phyloP scores from a whole-genome alignment of 2,113 vertebrate species.

The Panurus biarmicus region DNA sequence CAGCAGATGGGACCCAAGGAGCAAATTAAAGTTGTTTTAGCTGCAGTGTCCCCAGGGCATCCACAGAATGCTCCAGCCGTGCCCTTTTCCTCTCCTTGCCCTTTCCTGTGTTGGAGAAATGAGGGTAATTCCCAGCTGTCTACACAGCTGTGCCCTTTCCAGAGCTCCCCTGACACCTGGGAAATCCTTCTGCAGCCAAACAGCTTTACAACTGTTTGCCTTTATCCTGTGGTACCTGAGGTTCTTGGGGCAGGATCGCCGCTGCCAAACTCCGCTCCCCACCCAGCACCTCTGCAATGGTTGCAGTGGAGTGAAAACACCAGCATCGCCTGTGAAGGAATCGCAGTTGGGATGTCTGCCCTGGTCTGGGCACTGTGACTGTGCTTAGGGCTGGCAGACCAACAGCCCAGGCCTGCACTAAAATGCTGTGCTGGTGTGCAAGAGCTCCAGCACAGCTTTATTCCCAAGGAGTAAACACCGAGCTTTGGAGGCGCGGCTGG shows the following conservation, averaged over 20 bases:
- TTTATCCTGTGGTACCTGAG: background rate
- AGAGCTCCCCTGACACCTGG: background rate
- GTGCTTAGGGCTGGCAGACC: background rate
- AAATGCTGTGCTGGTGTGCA: background rate
- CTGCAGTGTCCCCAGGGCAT: background rate
- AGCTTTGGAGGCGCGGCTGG: rapidly evolving
- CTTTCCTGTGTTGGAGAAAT: background rate
- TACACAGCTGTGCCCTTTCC: background rate
- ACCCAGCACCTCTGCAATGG: background rate
- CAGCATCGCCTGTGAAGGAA: rapidly evolving
- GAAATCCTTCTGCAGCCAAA: background rate
- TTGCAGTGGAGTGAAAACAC: background rate
- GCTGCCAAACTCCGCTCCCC: background rate
- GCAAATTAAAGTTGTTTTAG: background rate
- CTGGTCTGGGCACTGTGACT: background rate
- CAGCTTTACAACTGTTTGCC: background rate
- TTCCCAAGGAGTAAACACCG: background rate
- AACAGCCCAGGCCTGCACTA: background rate
- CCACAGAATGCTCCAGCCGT: background rate
- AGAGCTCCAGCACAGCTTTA: background rate
- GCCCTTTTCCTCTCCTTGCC: background rate
- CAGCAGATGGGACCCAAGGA: background rate
- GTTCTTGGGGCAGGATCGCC: background rate
- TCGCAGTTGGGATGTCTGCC: background rate
- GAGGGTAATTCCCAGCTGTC: background rate